phyloP scores from a whole-genome alignment of 2,888 invertebrate genomes.

The Hofmannophila pseudospretella region DNA sequence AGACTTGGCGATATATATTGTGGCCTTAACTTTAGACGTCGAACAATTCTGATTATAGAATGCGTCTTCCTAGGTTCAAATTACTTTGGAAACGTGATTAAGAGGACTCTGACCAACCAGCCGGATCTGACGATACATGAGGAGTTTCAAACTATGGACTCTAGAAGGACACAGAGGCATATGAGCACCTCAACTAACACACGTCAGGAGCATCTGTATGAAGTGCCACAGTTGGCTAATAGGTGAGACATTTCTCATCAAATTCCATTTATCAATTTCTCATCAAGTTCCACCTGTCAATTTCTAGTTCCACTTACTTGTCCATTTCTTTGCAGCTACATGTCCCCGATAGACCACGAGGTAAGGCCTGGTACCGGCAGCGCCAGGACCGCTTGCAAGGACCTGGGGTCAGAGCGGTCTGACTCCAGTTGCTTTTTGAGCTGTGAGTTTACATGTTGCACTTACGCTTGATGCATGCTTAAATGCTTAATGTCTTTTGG shows the following conservation, averaged over 20 bases:
- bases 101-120: constrained; percentile 87
- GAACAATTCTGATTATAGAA: not conserved
- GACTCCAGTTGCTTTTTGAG: constrained; percentile 75
- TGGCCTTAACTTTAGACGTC: too few relatives aligned
- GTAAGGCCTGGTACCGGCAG: constrained; percentile 51
- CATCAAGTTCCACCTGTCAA: too few relatives aligned
- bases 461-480: constrained; percentile 2
- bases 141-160: constrained; percentile 87
- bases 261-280: too few relatives aligned
- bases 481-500: too few relatives aligned
- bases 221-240: constrained; percentile 84
- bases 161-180: constrained; percentile 61
- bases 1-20: too few relatives aligned
- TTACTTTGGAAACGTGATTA: constrained; percentile 90
- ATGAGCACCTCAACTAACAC: constrained; percentile 80
- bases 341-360: constrained; percentile 69
- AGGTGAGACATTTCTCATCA: constrained; percentile 42
- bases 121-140: constrained; percentile 88
- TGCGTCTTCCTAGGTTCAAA: constrained; percentile 63
- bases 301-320: not conserved
- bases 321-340: constrained; percentile 50
- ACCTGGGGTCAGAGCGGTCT: constrained; percentile 60
- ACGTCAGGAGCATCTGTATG: constrained; percentile 90
- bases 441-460: constrained; percentile 57
- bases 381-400: constrained; percentile 55